Conservation (phyloP, 1,140 invertebrate species). For the Lordiphosa stackelbergi region DNA sequence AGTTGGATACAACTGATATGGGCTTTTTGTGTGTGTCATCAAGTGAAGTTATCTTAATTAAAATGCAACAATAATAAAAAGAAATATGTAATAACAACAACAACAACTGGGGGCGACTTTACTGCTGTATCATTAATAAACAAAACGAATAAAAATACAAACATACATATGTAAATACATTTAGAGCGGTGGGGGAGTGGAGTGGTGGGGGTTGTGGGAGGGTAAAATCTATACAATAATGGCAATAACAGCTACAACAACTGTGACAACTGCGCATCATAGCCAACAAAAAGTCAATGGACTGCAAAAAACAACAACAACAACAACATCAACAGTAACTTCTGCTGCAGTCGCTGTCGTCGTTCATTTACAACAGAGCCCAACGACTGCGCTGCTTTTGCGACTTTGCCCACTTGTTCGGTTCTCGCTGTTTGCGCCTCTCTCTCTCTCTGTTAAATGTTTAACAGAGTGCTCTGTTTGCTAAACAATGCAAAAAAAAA, state of each 20-base stretch:
- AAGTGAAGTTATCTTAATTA: constrained; percentile 67
- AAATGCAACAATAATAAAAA: constrained; percentile 61
- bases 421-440: no score
- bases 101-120: no score
- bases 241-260: constrained; percentile 20
- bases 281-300: constrained; percentile 57
- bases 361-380: constrained; percentile 29
- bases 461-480: constrained; percentile 19
- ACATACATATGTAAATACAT: constrained; percentile 19
- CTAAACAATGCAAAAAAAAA: no score
- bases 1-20: no score
- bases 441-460: constrained; percentile 6
- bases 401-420: no score
- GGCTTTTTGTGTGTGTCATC: constrained; percentile 36
- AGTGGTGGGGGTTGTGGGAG: neutral
- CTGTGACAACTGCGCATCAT: constrained; percentile 44
- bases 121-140: constrained; percentile 6
- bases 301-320: constrained; percentile 54
- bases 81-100: constrained; percentile 8
- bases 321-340: constrained; percentile 30
- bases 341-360: constrained; percentile 21
- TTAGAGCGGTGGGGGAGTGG: constrained; percentile 19
- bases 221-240: constrained; percentile 49
- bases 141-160: neutral
- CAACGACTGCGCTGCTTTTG: no score